Conservation (phyloP, 2,113 vertebrate species). For the Centropus bengalensis region DNA sequence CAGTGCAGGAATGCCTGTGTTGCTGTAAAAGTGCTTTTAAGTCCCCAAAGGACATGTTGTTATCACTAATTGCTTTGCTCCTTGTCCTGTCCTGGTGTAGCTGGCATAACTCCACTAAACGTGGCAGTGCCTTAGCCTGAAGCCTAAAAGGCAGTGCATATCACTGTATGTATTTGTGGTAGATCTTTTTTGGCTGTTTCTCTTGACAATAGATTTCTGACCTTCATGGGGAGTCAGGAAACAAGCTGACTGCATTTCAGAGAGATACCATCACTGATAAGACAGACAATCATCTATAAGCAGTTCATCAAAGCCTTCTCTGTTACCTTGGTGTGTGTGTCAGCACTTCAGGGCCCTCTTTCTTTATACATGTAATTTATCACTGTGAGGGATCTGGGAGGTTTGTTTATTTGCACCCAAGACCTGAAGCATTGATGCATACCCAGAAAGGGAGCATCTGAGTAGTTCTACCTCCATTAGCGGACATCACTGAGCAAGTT, state of each 20-base stretch:
- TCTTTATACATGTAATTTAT: background rate
- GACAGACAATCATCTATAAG: background rate
- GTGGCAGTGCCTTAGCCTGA: background rate
- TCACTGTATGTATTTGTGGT: fast-evolving
- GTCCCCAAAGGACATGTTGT: background rate
- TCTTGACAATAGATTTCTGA: background rate
- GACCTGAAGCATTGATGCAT: background rate
- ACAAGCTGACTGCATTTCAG: background rate
- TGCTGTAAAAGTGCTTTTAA: background rate
- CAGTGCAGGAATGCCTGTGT: background rate
- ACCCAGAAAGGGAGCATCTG: background rate
- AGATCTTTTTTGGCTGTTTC: background rate
- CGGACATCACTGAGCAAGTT: background rate
- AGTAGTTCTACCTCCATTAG: background rate
- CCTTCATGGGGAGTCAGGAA: background rate
- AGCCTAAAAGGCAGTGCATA: background rate
- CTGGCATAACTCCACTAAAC: background rate
- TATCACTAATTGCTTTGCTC: background rate
- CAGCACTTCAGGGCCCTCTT: background rate
- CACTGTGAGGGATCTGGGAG: background rate
- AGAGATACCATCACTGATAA: background rate
- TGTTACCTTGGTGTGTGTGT: background rate
- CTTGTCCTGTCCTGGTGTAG: background rate
- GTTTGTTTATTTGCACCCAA: background rate
- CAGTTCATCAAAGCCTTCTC: background rate